Evolutionary conservation across 2,888 invertebrate species (phyloP).

Genomic region (Tenodera sinensis): DNA sequence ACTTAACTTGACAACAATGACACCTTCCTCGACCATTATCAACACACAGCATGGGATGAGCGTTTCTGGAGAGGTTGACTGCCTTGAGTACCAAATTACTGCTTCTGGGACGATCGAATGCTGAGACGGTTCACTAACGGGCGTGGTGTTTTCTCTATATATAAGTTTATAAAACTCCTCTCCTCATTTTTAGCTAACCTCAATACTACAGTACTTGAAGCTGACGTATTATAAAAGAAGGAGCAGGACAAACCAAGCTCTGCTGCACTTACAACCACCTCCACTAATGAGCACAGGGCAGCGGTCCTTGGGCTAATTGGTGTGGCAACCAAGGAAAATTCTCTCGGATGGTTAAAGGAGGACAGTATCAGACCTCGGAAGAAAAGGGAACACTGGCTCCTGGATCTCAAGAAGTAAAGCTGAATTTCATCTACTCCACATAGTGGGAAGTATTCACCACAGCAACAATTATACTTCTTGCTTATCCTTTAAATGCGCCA

Average conservation of each 20-base stretch:
- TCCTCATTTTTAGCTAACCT: neutral
- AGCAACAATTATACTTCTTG: too few species aligned
- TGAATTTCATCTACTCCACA: neutral
- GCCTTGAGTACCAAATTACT: neutral
- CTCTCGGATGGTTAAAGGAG: neutral
- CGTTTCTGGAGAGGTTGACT: neutral
- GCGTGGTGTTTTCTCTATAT: neutral
- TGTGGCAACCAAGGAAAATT: conserved; percentile 21
- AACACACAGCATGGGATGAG: neutral
- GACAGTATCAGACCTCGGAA: neutral
- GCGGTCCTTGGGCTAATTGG: conserved; percentile 15
- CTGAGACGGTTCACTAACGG: neutral
- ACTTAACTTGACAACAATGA: neutral
- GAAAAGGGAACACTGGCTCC: neutral
- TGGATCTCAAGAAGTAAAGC: neutral
- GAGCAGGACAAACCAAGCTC: neutral
- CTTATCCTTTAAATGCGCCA: too few species aligned
- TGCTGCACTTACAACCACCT: neutral
- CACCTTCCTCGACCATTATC: neutral
- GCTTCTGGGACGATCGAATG: neutral
- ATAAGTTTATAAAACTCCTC: neutral
- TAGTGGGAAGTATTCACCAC: neutral
- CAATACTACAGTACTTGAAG: neutral
- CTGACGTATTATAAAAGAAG: neutral
- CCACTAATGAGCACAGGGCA: conserved; percentile 17